phyloP scores from a whole-genome alignment of 2,797 vertebrate species.

The Pachyuromys duprasi region DNA sequence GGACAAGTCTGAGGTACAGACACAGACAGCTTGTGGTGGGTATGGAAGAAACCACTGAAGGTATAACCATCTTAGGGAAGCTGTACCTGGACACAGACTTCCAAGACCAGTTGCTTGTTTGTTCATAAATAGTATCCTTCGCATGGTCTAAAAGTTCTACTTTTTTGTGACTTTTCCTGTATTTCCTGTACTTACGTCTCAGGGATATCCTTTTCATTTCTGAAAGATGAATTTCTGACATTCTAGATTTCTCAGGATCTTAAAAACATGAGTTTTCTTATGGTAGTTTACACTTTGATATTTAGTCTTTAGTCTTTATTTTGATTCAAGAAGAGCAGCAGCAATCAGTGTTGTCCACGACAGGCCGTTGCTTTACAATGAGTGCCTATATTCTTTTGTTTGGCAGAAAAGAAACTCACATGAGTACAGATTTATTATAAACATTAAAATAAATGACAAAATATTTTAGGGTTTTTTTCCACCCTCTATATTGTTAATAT shows the following conservation, averaged over 20 bases:
- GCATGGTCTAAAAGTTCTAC: background rate
- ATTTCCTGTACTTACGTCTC: slow-evolving; percentile 56
- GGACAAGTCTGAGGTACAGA: slow-evolving; percentile 3
- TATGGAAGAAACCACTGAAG: slow-evolving; percentile 3
- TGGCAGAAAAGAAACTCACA: background rate
- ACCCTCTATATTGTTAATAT: background rate
- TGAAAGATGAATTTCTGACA: slow-evolving; percentile 57
- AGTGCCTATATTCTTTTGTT: background rate
- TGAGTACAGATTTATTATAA: slow-evolving; percentile 14
- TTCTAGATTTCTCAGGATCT: slow-evolving; percentile 41
- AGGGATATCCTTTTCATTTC: slow-evolving; percentile 54
- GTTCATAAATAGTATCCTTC: slow-evolving; percentile 9
- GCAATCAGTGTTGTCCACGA: background rate
- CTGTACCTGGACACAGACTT: slow-evolving; percentile 15
- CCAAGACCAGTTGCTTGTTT: background rate
- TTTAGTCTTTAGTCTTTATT: slow-evolving; percentile 13
- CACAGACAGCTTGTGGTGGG: background rate
- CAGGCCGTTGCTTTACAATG: background rate
- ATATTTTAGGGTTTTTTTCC: background rate
- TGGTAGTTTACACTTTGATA: slow-evolving; percentile 33
- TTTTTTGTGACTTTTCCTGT: slow-evolving; percentile 36
- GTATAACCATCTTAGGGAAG: background rate
- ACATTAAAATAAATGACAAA: slow-evolving; percentile 30
- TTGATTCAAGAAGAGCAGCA: background rate
- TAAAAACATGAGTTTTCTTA: slow-evolving; percentile 40